Evolutionary conservation across 2,113 vertebrate species (phyloP).

Genomic region (Upupa epops): DNA sequence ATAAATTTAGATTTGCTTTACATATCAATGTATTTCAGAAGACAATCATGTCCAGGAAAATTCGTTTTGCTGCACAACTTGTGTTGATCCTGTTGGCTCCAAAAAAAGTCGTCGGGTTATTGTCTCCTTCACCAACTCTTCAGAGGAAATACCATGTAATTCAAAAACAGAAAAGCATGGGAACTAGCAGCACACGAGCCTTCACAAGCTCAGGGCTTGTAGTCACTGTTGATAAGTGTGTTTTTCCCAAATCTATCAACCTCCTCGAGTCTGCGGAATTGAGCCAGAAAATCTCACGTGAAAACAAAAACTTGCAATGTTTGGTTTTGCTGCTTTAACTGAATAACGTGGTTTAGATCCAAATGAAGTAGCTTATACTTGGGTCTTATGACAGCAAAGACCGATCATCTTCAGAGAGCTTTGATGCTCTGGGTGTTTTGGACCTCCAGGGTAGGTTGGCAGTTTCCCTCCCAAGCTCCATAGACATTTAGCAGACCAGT

Average conservation of each 20-base stretch:
- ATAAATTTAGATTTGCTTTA: background rate
- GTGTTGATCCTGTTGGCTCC: background rate
- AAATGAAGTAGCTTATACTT: background rate
- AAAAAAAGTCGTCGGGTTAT: background rate
- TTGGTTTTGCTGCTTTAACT: background rate
- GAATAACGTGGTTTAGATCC: background rate
- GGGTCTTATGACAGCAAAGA: background rate
- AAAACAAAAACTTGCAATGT: background rate
- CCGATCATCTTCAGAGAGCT: background rate
- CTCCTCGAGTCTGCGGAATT: background rate
- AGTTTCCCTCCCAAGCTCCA: background rate
- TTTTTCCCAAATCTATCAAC: background rate
- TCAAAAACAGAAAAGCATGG: background rate
- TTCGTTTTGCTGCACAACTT: background rate
- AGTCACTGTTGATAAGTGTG: conserved; percentile 27
- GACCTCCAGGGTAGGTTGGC: background rate
- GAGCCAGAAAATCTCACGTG: background rate
- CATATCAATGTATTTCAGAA: background rate
- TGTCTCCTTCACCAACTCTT: background rate
- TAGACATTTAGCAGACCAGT: background rate
- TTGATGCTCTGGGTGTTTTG: background rate
- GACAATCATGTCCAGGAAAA: background rate
- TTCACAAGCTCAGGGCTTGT: background rate
- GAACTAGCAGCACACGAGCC: background rate
- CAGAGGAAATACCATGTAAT: background rate